phyloP scores from a whole-genome alignment of 1,140 invertebrate species.

The Maconellicoccus hirsutus region DNA sequence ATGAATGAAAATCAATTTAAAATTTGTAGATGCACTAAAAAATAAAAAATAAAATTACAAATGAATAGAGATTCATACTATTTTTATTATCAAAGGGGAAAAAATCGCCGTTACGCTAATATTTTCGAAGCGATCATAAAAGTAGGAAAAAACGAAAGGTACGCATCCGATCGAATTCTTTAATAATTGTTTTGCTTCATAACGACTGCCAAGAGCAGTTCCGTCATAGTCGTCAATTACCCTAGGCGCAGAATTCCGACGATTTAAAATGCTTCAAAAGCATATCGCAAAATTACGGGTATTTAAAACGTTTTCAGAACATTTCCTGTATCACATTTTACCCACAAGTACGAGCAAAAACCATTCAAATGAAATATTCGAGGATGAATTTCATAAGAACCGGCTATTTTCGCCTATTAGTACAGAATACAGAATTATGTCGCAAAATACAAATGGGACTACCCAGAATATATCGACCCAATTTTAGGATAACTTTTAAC shows the following conservation, averaged over 20 bases:
- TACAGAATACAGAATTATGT: neutral
- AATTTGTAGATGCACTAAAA: too few relatives aligned
- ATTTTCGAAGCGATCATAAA: neutral
- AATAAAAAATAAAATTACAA: neutral
- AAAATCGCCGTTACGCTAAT: neutral
- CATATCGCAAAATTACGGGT: too few relatives aligned
- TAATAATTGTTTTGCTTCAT: too few relatives aligned
- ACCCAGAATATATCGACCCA: slow-evolving; percentile 3
- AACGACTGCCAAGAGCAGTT: too few relatives aligned
- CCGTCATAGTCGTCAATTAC: too few relatives aligned
- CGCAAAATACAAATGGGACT: slow-evolving; percentile 7
- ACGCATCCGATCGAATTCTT: neutral
- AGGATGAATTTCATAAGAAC: neutral
- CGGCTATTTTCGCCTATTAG: slow-evolving; percentile 1
- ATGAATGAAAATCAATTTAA: too few relatives aligned
- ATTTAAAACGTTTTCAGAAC: too few relatives aligned
- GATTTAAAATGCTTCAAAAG: too few relatives aligned
- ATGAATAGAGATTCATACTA: neutral
- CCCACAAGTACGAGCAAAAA: too few relatives aligned
- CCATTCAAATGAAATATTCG: too few relatives aligned
- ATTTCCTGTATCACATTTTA: too few relatives aligned
- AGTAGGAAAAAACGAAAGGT: neutral
- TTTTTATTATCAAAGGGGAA: neutral
- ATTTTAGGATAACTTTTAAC: slow-evolving; percentile 5
- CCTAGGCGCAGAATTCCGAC: too few relatives aligned